A percentile compares a stretch with the other conserved stretches of the same genome.
These are phyloP conservation scores for Homalodisca vitripennis DNA, from an alignment of 1,140 invertebrate genomes.

Conservation along the genomic window DNA sequence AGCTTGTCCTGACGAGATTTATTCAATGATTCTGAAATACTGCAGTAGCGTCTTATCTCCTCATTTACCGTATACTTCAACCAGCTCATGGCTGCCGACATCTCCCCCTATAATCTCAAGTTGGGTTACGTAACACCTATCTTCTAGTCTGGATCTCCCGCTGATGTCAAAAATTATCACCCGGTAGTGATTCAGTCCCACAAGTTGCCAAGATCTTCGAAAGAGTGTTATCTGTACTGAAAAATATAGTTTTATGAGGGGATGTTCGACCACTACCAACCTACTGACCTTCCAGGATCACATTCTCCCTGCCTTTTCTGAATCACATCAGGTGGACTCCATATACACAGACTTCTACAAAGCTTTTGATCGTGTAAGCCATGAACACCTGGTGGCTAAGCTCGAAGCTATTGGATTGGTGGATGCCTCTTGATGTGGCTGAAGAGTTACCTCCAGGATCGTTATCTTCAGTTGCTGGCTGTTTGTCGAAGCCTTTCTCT, in stretches of 20 bases:
- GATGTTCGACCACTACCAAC: neutral
- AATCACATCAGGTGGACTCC: constrained; percentile 29
- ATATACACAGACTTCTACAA: constrained; percentile 32
- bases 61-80: too few species aligned
- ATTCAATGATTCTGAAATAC: neutral
- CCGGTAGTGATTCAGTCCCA: neutral
- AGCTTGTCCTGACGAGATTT: neutral
- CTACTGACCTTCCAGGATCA: constrained; percentile 22
- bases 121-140: constrained; percentile 11
- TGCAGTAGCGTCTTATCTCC: neutral
- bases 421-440: neutral
- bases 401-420: neutral
- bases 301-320: neutral
- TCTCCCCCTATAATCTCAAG: neutral
- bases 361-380: constrained; percentile 19
- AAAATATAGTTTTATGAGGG: constrained; percentile 1
- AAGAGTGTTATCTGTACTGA: constrained; percentile 20
- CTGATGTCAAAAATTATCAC: constrained; percentile 12
- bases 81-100: neutral
- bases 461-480: constrained; percentile 15
- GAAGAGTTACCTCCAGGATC: neutral
- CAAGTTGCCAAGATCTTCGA: neutral
- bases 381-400: constrained; percentile 27
- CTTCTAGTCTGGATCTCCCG: neutral
- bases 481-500: neutral